Conservation (phyloP, 2,888 invertebrate species). For the Tenodera sinensis region DNA sequence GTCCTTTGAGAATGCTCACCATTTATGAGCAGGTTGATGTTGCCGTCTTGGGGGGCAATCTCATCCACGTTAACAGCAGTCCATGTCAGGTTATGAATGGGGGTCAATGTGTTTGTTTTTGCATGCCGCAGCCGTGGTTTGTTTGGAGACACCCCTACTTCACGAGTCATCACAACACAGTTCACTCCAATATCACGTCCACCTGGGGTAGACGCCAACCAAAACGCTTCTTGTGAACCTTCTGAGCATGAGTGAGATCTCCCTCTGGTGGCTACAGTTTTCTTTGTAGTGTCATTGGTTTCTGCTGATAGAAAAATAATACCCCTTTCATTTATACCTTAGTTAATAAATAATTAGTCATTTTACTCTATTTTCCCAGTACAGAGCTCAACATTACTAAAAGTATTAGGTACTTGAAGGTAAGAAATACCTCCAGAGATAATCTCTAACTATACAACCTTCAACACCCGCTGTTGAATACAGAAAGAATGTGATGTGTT, state of each 20-base stretch:
- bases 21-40: not conserved
- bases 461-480: too few relatives aligned
- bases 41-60: not conserved
- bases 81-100: not conserved
- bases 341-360: too few relatives aligned
- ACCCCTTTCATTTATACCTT: not conserved
- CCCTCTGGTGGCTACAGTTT: not conserved
- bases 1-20: not conserved
- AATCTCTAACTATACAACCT: too few relatives aligned
- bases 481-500: too few relatives aligned
- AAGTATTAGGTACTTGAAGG: too few relatives aligned
- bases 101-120: not conserved
- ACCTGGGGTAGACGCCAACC: not conserved
- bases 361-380: too few relatives aligned
- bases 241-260: not conserved
- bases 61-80: not conserved
- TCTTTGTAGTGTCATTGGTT: slow-evolving; percentile 22
- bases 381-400: too few relatives aligned
- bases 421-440: too few relatives aligned
- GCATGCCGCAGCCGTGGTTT: slow-evolving; percentile 38
- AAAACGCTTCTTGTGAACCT: not conserved
- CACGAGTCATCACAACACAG: slow-evolving; percentile 58
- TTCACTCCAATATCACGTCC: slow-evolving; percentile 63
- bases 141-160: slow-evolving; percentile 57
- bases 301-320: slow-evolving; percentile 21